Conservation (phyloP, 2,113 vertebrate species). For the Rhinichthys klamathensis region DNA sequence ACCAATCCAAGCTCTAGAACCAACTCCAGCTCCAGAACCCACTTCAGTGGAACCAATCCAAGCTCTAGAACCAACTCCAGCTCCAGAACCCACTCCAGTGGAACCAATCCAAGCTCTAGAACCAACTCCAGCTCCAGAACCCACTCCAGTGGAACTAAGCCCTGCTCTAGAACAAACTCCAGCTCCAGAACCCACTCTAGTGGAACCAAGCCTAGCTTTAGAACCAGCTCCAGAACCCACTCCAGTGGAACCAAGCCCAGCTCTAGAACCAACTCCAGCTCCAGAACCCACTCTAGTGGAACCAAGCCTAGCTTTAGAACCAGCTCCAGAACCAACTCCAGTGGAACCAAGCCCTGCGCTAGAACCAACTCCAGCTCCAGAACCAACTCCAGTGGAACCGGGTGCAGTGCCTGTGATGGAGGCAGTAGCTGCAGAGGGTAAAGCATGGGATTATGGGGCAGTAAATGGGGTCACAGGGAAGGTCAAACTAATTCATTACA, state of each 20-base stretch:
- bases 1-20: slow-evolving; percentile 50
- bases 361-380: background rate
- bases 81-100: background rate
- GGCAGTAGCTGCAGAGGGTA: background rate
- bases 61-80: slow-evolving; percentile 26
- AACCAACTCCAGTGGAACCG: background rate
- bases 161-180: background rate
- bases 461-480: too few relatives aligned
- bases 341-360: too few relatives aligned
- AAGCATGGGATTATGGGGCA: background rate
- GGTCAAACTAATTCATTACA: background rate
- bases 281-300: background rate
- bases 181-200: background rate
- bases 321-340: background rate
- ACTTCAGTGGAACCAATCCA: background rate
- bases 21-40: background rate
- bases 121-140: background rate
- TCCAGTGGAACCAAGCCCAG: background rate
- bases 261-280: background rate
- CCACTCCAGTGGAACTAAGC: too few relatives aligned
- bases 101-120: background rate
- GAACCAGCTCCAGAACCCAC: slow-evolving; percentile 30
- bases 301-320: background rate
- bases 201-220: slow-evolving; percentile 6
- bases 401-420: background rate